phyloP scores from a whole-genome alignment of 53 echinoderm and acorn worm species.

The Temnopleurus reevesii region DNA sequence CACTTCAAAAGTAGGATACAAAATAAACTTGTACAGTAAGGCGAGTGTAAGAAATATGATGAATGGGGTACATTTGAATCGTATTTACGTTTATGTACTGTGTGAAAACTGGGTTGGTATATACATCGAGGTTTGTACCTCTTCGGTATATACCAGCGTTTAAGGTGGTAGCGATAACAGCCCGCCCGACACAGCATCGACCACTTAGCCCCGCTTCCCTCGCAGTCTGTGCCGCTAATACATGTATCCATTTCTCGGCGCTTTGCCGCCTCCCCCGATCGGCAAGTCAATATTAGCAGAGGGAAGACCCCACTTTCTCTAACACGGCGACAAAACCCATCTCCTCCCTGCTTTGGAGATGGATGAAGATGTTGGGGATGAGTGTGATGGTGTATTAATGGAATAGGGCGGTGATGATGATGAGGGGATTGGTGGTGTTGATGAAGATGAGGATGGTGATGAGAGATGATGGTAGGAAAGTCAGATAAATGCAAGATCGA shows the following conservation, averaged over 20 bases:
- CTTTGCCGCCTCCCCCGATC: slow-evolving; percentile 1
- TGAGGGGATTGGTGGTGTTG: not conserved
- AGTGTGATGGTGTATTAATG: too few relatives aligned
- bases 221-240: slow-evolving; percentile 33
- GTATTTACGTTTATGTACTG: not conserved
- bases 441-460: not conserved
- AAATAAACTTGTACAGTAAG: too few relatives aligned
- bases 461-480: too few relatives aligned
- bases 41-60: too few relatives aligned
- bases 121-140: too few relatives aligned
- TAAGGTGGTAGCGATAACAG: not conserved
- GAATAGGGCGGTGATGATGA: too few relatives aligned
- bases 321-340: slow-evolving; percentile 4
- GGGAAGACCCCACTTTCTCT: not conserved
- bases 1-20: too few relatives aligned
- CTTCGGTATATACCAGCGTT: not conserved
- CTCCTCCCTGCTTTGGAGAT: not conserved
- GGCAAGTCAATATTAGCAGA: slow-evolving; percentile 30
- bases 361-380: not conserved
- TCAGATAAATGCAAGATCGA: too few relatives aligned
- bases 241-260: slow-evolving; percentile 54
- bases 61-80: not conserved
- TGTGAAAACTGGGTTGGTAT: not conserved
- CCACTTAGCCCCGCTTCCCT: not conserved
- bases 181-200: not conserved